Evolutionary conservation across 2,888 invertebrate species (phyloP), one percentile per base, ranked within the genome.

Genomic region (Alloscopus bannaensis): DNA sequence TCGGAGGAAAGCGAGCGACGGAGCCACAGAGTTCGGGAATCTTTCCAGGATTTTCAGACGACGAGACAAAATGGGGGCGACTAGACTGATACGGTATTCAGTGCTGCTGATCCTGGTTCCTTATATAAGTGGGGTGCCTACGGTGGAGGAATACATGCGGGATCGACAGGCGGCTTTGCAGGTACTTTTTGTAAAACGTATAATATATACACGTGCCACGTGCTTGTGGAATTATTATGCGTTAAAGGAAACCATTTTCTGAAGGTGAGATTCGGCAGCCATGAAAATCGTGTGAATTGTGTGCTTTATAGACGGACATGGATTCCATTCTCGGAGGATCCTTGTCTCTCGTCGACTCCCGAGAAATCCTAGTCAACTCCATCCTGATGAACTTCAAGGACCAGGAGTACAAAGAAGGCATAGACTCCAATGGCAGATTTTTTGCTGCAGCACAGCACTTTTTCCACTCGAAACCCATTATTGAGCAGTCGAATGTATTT

Each of bases 371-470:
- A 68, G 86, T 86, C 8, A 86, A 87, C 64, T 68, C 72, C 6
- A 82, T 86, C 26, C 70, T 86, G 22, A 87, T 86, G 86, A 40
- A 20, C 18, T 82, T 75, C 50, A 87, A 87, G 62, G 50, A 57
- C 4, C 36, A 65, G 40, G 86, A 86, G 60, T 86, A 78, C 60
- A 59, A 73, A 8, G 81, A 84, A 76, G 86, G 85, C 1, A 59
- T 86, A 18, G 82, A 82, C 18, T 75, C 82, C 0, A 16, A 87
- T 87, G 80, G 88, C 26, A 80, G 68, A 4, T 80, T 88, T 22
- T 94, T 92, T 87, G 90, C 91, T 50, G 92, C 94, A 1, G 91
- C 93, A 0, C 89, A 89, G 26, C 93, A 93, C 87, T 93, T 93
- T 85, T 92, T 94, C 86, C 87, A 89, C 0, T 91, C 91, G 1